Evolutionary conservation across 2,113 vertebrate species (phyloP).

Genomic region (Urocolius indicus): DNA sequence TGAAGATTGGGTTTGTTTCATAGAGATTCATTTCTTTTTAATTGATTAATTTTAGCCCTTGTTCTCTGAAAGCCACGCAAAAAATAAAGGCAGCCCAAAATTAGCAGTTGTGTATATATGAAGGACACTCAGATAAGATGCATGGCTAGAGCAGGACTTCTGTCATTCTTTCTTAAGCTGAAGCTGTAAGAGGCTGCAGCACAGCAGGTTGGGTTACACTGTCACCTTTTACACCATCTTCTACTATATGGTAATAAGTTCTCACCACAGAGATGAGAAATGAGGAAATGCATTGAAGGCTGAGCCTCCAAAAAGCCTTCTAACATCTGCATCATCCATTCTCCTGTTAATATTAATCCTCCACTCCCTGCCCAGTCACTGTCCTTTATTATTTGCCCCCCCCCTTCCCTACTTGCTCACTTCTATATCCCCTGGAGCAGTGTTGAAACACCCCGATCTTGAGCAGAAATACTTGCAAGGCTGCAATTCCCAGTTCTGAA

Average conservation of each 20-base stretch:
- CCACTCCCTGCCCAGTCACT: not conserved
- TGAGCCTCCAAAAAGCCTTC: not conserved
- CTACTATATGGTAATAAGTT: fast-evolving
- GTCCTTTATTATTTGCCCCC: not conserved
- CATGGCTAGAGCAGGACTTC: not conserved
- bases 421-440: not conserved
- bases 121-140: not conserved
- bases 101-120: not conserved
- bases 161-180: not conserved
- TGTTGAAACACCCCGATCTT: fast-evolving
- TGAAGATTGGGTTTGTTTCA: not conserved
- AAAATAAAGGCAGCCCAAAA: not conserved
- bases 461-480: fast-evolving
- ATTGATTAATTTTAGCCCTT: not conserved
- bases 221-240: not conserved
- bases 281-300: fast-evolving
- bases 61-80: not conserved
- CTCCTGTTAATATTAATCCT: not conserved
- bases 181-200: not conserved
- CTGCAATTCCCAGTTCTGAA: not conserved
- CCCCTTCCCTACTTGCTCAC: not conserved
- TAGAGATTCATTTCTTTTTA: not conserved
- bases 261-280: not conserved
- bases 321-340: not conserved
- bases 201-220: not conserved